Evolutionary conservation across 2,113 vertebrate genomes (phyloP), one percentile per base, ranked within the genome.

Genomic region (Hypomesus transpacificus): DNA sequence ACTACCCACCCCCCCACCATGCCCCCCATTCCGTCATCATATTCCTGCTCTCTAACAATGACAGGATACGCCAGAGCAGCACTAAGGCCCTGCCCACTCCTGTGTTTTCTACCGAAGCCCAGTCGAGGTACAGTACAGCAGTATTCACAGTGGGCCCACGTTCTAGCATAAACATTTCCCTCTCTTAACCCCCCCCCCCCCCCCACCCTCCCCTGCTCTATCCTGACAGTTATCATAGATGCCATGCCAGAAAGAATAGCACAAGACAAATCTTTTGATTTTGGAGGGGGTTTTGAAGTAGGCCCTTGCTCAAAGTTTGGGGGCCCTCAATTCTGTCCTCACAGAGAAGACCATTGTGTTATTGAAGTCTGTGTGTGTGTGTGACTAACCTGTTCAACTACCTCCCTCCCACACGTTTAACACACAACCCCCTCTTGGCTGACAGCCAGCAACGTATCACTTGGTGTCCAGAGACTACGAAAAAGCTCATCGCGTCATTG

Each of bases 31-130:
- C 14, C 50, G 76, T 70, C 73, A 59, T 21, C 73, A n/a, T 68
- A 70, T 63, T 51, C 66, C 53, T 20, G 1, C 71, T 58, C 62
- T 83, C 68, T 66, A 89, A 92, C 91, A 92, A 91, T 91, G 21
- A 80, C 91, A 91, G 91, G 91, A 92, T 88, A 83, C 79, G 76
- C 78, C 81, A 82, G 86, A 88, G 39, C 51, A 31, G 72, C 78
- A 18, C 53, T 73, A 21, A 72, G 46, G 73, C 82, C 74, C 58
- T 59, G 63, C 61, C 53, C 18, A 64, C 24, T 56, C 46, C 26
- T 53, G 16, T 18, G 4, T 59, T 59, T 73, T 58, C 74, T 53
- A 70, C 73, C 69, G 24, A 17, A 67, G 69, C 34, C n/a, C n/a
- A 1, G 21, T 18, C 50, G 14, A 16, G n/a, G n/a, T 34, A 39